Base-by-base conservation (phyloP, 2,797 vertebrate genomes). In the Pangasius macronema region DNA sequence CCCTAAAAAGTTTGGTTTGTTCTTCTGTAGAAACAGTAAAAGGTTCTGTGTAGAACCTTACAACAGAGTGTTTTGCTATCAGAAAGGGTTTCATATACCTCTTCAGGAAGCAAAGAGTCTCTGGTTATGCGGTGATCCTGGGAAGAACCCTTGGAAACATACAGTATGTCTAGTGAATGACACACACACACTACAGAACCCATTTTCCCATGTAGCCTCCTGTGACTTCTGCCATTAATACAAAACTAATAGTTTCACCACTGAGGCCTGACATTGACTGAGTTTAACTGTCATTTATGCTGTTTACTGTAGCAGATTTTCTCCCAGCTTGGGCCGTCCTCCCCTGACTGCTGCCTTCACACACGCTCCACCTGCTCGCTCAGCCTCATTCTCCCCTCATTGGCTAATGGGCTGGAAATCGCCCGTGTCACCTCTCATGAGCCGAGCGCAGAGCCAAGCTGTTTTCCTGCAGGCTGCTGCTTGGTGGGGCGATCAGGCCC, bases 301-400 rank as follows among this genome's bases (percentile, higher is more conserved):
- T 85, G 80, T 88, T 85, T 82, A 88, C 87, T 42, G 53, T 39
- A 75, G 67, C 87, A 77, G 77, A 75, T 77, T 88, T 88, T 77
- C 79, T 65, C 80, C 55, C 84, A 83, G 79, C 63, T 46, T 82
- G 68, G 82, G 49, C 27, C 49, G 27, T 72, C 36, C 82, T 87
- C 82, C 70, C 55, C 36, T 36, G 82, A 68, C 63, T 68, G 82
- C 63, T 68, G 63, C 63, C 49, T 83, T 49, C n/a, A 53, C 82
- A 68, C 63, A 68, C 42, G 46, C 82, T 67, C 42, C 63, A 63
- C 67, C 75, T 55, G 49, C 70, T 77, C n/a, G 67, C 76, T 81
- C 42, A 73, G 81, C 53, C 87, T 73, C 65, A 6, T 42, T 86
- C 70, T 57, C 33, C 59, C 61, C 70, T 88, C 87, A 82, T 85